Base-by-base conservation (phyloP, 2,888 invertebrate species). In the Scaptomyza polygonia region DNA sequence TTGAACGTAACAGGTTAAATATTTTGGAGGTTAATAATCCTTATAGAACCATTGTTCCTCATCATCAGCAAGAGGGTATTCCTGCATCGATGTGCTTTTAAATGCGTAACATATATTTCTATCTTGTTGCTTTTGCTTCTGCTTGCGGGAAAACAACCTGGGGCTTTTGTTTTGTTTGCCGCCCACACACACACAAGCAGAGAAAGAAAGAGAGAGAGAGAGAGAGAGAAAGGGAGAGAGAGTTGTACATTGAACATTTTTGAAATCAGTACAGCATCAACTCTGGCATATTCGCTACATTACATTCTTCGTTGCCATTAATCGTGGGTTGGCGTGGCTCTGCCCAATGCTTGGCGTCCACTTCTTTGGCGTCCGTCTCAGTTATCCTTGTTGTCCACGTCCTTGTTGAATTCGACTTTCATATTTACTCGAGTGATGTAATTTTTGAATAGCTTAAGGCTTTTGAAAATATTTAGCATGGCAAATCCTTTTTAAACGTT, bases 401-500 rank as follows among this genome's bases (percentile, higher is more conserved):
- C 5, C 45, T 30, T 40, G 54, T 54, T 40, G 48, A 51, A 52
- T 34, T 65, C 57, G 71, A 52, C 77, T 69, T 68, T 82, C 70
- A 88, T 87, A 82, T 87, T 82, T 87, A 82, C 86, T 87, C 88
- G 88, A 82, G 82, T 82, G 88, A 83, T 82, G 82, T 82, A 87
- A 82, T 82, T 82, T 82, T 87, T 83, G 86, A 79, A 82, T 82
- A 86, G 88, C 83, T 84, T 86, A 88, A 77, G 83, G 88, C 88
- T 72, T 80, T 72, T 86, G 63, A 67, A 77, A 83, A 83, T 83
- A 81, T 83, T 88, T 86, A 84, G 84, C 83, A 86, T 75, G 86
- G 86, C 78, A 86, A 86, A 86, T 83, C 88, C 83, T 88, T 86
- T 86, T 83, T 71, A 80, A 83, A 83, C 78, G 86, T 80, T 79